Evolutionary conservation across 2,888 invertebrate genomes (phyloP), one percentile per base, ranked within the genome.

Genomic region (Leuctra nigra): DNA sequence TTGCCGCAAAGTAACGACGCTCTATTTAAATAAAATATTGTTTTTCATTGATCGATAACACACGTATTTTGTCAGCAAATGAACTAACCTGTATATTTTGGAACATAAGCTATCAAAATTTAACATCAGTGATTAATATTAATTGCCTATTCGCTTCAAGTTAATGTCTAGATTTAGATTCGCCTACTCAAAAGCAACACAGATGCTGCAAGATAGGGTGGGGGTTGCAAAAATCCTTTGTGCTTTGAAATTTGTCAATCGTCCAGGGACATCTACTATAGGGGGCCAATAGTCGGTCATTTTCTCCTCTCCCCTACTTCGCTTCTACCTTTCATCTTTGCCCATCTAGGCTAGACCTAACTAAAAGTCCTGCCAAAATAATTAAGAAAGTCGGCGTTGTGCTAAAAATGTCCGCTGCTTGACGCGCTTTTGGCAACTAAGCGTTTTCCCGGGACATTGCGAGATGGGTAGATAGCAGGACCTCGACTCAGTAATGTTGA

Each of bases 371-470:
- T 84, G 84, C 84, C 84, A 84, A 84, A 84, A 84, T 83, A 82
- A 84, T 84, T 83, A 82, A 81, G 81, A 82, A 79, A 83, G 81
- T 79, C 79, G 77, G 77, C 71, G 77, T 77, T 70, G 75, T 75
- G 77, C 77, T 77, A 78, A 77, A 78, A 77, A 71, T 73, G 76
- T 82, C 77, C 57, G 59, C 61, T 55, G 24, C 54, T 38, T 20
- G 53, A 33, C 41, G 9, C 16, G 68, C 68, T 69, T 70, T 72
- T 70, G 69, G 71, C 70, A 67, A 66, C 66, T 67, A 66, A 67
- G 66, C 50, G 50, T 52, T 54, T 60, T 57, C 61, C 62, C 58
- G 59, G 62, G 59, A 29, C 25, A 54, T 58, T 38, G 54, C n/a
- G n/a, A n/a, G n/a, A n/a, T n/a, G n/a, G n/a, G n/a, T n/a, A n/a